Conservation (phyloP, 2,113 vertebrate species). For the Fulmarus glacialis region DNA sequence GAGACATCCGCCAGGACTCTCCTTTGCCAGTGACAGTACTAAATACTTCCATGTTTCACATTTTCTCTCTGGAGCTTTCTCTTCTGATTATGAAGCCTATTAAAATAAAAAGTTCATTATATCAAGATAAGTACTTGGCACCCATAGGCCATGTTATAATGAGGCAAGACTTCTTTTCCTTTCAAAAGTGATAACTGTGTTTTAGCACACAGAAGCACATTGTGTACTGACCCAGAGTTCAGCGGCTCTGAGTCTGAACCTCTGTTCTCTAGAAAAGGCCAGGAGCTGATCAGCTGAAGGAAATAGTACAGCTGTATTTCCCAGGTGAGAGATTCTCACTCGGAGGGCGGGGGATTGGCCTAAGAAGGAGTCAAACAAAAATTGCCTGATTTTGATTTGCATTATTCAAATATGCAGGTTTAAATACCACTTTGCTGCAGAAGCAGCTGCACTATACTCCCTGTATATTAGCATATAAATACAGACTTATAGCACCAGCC, state of each 20-base stretch:
- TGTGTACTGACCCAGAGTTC: constrained; percentile 45
- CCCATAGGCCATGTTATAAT: constrained; percentile 72
- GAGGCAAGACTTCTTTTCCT: constrained; percentile 51
- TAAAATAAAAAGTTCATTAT: constrained; percentile 66
- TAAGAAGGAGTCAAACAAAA: background rate
- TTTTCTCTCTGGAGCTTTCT: constrained; percentile 34
- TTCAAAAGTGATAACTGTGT: background rate
- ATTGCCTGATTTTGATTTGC: background rate
- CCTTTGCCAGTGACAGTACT: background rate
- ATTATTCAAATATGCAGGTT: background rate
- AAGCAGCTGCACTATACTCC: background rate
- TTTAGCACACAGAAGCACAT: background rate
- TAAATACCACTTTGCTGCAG: background rate
- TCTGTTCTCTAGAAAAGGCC: background rate
- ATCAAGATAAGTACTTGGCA: constrained; percentile 25
- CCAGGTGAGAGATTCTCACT: background rate
- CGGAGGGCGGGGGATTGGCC: background rate
- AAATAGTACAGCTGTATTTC: background rate
- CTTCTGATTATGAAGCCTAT: constrained; percentile 29
- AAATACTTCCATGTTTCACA: background rate
- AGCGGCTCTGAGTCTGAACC: background rate
- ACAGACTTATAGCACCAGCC: background rate
- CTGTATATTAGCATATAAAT: background rate
- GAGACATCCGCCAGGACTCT: background rate
- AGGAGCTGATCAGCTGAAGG: background rate